A percentile compares a stretch with the other conserved stretches of the same genome.
Evolutionary conservation across 2,113 vertebrate species (phyloP).

Genomic region (Syrmaticus mikado): DNA sequence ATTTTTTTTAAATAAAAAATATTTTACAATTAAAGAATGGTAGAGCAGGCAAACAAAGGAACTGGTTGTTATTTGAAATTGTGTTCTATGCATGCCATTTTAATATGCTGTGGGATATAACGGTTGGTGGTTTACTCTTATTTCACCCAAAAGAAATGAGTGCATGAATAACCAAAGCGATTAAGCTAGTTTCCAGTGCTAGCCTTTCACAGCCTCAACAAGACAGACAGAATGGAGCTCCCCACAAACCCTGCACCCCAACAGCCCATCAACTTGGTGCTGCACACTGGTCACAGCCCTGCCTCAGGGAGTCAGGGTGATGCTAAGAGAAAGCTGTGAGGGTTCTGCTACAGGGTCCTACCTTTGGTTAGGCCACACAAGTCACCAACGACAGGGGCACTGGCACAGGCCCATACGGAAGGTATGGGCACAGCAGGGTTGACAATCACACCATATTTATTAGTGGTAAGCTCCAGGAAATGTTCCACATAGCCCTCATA

Average conservation of each 20-base stretch:
- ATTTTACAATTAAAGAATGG: neutral
- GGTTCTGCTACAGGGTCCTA: neutral
- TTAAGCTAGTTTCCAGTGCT: neutral
- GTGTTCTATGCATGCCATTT: neutral
- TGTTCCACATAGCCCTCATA: conserved; percentile 71
- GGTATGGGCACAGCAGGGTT: conserved; percentile 4
- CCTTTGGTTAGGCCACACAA: neutral
- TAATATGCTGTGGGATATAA: neutral
- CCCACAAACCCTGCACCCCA: neutral
- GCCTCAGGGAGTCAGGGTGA: neutral
- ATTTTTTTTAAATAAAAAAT: neutral
- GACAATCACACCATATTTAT: conserved; percentile 45
- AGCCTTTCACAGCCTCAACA: neutral
- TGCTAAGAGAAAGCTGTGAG: fast-evolving
- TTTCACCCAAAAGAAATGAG: neutral
- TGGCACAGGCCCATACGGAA: neutral
- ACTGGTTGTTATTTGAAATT: neutral
- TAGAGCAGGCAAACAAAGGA: neutral
- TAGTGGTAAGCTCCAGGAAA: conserved; percentile 59
- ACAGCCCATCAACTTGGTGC: neutral
- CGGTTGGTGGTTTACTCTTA: neutral
- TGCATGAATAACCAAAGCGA: neutral
- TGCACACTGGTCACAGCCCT: no score
- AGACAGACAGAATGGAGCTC: neutral
- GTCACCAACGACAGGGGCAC: fast-evolving